A percentile compares a stretch with the other conserved stretches of the same genome.
phyloP scores from a whole-genome alignment of 2,113 vertebrate species.

The Antechinus flavipes region DNA sequence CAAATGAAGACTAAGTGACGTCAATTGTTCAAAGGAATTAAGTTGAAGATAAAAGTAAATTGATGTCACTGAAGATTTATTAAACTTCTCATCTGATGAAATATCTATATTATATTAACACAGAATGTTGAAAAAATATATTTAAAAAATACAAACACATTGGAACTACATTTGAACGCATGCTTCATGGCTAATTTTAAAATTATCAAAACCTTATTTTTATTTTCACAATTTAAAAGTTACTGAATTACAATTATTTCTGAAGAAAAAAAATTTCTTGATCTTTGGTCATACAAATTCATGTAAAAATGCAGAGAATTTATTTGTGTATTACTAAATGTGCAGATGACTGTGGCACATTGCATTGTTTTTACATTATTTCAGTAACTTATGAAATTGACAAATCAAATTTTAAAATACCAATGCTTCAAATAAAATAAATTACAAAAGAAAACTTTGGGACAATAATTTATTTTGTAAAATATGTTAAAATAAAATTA shows the following conservation, averaged over 20 bases:
- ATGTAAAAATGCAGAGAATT: not conserved
- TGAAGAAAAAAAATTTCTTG: constrained; percentile 12
- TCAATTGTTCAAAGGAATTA: not conserved
- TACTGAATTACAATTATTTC: fast-evolving
- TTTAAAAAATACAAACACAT: constrained; percentile 23
- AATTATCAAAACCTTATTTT: not conserved
- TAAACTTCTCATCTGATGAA: not conserved
- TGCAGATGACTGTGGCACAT: constrained; percentile 16
- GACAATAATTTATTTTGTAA: not conserved
- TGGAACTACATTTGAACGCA: not conserved
- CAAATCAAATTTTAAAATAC: constrained; percentile 63
- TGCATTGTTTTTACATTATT: constrained; percentile 10
- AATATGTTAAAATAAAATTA: constrained; percentile 74
- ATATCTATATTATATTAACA: not conserved
- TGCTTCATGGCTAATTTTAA: not conserved
- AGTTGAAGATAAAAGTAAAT: constrained; percentile 42
- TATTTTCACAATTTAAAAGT: not conserved
- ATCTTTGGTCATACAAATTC: not conserved
- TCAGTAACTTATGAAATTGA: constrained; percentile 42
- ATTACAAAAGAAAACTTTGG: constrained; percentile 74
- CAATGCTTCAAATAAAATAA: constrained; percentile 47
- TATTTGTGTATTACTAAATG: constrained; percentile 29
- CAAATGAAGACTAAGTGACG: not conserved
- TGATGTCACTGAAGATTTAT: constrained; percentile 33
- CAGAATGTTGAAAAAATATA: constrained; percentile 28